phyloP scores from a whole-genome alignment of 64 coral and sea anemone genomes.

The Cladopsammia gracilis region DNA sequence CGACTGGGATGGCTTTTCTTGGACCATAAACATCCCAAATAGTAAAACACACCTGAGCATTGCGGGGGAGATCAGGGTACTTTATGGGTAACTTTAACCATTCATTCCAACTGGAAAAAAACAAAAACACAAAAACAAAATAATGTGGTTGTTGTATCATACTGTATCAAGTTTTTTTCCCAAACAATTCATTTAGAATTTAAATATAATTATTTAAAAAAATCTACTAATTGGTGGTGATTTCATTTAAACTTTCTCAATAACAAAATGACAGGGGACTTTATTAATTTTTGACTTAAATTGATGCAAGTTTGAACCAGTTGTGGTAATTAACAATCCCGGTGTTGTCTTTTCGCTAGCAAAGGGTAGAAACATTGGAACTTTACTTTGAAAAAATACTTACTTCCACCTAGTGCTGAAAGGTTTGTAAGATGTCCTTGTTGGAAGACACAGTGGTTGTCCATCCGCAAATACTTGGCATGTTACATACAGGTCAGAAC shows the following conservation, averaged over 20 bases:
- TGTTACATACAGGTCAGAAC: constrained; percentile 97
- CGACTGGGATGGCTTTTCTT: constrained; percentile 91
- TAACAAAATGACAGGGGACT: too few relatives aligned
- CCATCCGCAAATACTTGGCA: constrained; percentile 97
- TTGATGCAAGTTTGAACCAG: too few relatives aligned
- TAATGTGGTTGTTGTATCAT: background rate
- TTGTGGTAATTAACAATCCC: too few relatives aligned
- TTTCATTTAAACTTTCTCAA: too few relatives aligned
- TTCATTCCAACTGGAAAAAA: constrained; percentile 94
- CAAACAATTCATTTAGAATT: too few relatives aligned
- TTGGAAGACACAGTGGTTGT: constrained; percentile 91
- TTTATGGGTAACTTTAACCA: constrained; percentile 97
- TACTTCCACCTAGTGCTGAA: constrained; percentile 99
- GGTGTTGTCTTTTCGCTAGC: too few relatives aligned
- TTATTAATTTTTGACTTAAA: too few relatives aligned
- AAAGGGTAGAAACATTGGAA: background rate
- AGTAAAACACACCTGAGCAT: constrained; percentile 94
- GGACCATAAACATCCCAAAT: constrained; percentile 99
- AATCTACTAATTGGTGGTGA: too few relatives aligned
- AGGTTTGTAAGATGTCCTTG: constrained; percentile 98
- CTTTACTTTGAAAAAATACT: background rate
- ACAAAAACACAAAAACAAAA: background rate
- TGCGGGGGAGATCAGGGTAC: constrained; percentile 91
- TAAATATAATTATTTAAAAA: too few relatives aligned
- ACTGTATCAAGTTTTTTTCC: background rate